These are phyloP conservation scores for Candidula unifasciata DNA, from an alignment of 2,888 invertebrate genomes.

Conservation along the genomic window DNA sequence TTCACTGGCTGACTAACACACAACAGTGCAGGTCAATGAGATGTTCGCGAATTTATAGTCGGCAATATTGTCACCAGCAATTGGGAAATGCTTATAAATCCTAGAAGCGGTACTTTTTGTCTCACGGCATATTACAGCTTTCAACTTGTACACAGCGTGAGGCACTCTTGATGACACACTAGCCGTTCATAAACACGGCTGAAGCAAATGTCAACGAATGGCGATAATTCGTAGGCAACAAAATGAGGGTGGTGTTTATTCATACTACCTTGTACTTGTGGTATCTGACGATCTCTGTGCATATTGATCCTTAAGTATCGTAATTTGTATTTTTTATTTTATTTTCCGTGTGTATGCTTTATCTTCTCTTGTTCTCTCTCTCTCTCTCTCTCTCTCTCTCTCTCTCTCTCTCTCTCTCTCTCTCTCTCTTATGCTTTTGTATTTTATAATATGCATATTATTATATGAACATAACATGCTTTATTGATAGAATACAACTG, in stretches of 20 bases:
- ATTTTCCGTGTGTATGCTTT: background rate
- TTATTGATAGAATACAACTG: too few species aligned
- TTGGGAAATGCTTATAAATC: background rate
- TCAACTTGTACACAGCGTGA: background rate
- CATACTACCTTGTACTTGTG: background rate
- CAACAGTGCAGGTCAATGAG: background rate
- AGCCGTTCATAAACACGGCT: background rate
- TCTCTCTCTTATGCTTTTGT: background rate
- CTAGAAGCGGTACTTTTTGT: background rate
- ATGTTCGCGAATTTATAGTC: background rate
- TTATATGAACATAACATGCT: too few species aligned
- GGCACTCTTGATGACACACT: background rate
- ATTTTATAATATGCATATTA: too few species aligned
- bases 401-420: background rate
- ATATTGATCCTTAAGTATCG: background rate
- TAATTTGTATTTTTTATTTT: background rate
- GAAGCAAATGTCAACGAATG: background rate
- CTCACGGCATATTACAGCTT: background rate
- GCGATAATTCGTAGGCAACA: background rate
- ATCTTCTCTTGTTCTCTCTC: background rate
- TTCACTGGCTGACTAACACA: too few species aligned
- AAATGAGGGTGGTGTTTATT: background rate
- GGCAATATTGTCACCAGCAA: background rate
- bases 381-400: conserved; percentile 27
- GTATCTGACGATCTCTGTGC: background rate